Percentiles rank a stretch among this genome's conserved stretches.
phyloP scores from a whole-genome alignment of 2,888 invertebrate species.

The Miltochrista miniata region DNA sequence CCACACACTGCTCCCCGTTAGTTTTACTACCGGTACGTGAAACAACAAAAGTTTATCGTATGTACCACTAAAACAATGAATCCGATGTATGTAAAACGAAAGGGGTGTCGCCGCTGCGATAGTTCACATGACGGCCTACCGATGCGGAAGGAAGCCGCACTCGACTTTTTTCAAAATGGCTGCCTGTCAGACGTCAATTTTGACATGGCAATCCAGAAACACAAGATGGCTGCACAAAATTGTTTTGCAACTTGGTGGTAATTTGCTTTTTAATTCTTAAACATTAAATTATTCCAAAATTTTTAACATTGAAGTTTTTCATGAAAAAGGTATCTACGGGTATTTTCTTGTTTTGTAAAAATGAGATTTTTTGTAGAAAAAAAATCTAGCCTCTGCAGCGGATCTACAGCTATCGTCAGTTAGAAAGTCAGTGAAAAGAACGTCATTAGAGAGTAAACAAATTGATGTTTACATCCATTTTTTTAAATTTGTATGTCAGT shows the following conservation, averaged over 20 bases:
- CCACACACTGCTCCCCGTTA: conserved; percentile 47
- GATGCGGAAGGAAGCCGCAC: conserved; percentile 81
- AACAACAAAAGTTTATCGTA: conserved; percentile 75
- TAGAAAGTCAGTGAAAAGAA: too few species aligned
- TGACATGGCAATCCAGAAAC: conserved; percentile 69
- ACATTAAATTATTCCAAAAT: too few species aligned
- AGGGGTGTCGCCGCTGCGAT: conserved; percentile 74
- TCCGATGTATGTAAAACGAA: conserved; percentile 77
- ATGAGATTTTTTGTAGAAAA: too few species aligned
- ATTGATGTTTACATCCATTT: too few species aligned
- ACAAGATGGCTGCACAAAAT: conserved; percentile 73
- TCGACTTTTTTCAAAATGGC: conserved; percentile 82
- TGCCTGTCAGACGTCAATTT: conserved; percentile 73
- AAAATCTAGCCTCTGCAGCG: too few species aligned
- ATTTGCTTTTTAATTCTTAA: too few species aligned
- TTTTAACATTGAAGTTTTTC: too few species aligned
- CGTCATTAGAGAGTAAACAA: too few species aligned
- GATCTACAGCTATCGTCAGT: too few species aligned
- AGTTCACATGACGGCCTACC: conserved; percentile 78
- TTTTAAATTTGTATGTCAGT: too few species aligned
- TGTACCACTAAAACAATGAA: conserved; percentile 81
- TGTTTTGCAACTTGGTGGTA: conserved; percentile 59
- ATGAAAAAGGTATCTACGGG: too few species aligned
- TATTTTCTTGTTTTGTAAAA: too few species aligned
- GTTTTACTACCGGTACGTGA: conserved; percentile 58